phyloP scores from a whole-genome alignment of 1,140 invertebrate species.

The Drosophila pruinosa region DNA sequence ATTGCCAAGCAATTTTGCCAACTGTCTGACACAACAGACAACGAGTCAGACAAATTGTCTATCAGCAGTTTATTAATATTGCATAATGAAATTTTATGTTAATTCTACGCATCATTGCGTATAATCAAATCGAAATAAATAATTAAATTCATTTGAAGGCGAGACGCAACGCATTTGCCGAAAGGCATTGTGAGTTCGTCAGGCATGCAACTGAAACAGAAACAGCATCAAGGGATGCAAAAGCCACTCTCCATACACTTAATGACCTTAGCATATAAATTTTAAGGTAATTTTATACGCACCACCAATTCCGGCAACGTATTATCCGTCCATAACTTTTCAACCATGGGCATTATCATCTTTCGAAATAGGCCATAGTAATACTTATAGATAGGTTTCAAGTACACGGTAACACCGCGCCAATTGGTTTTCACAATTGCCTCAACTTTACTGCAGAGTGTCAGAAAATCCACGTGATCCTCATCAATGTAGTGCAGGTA shows the following conservation, averaged over 20 bases:
- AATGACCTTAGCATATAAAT: background rate
- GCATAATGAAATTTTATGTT: constrained; percentile 82
- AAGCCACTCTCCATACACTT: constrained; percentile 1
- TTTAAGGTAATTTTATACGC: constrained; percentile 31
- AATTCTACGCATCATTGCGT: constrained; percentile 82
- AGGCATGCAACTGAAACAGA: background rate
- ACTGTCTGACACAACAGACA: constrained; percentile 7
- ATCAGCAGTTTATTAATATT: constrained; percentile 79
- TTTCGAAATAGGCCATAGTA: constrained; percentile 70
- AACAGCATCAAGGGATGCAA: constrained; percentile 27
- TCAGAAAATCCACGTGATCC: constrained; percentile 66
- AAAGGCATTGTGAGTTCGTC: constrained; percentile 27
- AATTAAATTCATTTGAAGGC: constrained; percentile 76
- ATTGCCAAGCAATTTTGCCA: constrained; percentile 57
- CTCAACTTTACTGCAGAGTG: constrained; percentile 65
- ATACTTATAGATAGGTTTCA: constrained; percentile 81
- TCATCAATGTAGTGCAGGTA: constrained; percentile 68
- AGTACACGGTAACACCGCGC: constrained; percentile 66
- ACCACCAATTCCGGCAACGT: constrained; percentile 70
- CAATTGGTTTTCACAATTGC: constrained; percentile 70
- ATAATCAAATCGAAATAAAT: constrained; percentile 83
- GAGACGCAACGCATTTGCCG: constrained; percentile 43
- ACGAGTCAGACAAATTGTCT: constrained; percentile 44
- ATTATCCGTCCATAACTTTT: constrained; percentile 74
- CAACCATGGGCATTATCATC: constrained; percentile 70